These are phyloP conservation scores for Prunella strophiata DNA, from an alignment of 2,797 vertebrate species.

Conservation along the genomic window DNA sequence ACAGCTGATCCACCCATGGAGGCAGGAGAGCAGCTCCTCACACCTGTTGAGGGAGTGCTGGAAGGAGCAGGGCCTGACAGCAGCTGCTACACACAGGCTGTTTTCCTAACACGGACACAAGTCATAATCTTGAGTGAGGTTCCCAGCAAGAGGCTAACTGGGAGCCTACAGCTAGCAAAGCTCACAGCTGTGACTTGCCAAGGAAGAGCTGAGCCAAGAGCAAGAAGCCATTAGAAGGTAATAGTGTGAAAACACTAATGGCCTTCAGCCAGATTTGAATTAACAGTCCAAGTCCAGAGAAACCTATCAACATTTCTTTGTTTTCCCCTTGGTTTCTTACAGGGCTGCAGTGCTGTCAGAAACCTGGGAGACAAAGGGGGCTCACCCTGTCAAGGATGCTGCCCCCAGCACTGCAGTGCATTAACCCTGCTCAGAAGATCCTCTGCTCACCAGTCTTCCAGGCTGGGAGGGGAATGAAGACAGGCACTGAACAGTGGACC, in stretches of 20 bases:
- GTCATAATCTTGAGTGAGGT: slow-evolving; percentile 41
- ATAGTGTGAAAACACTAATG: slow-evolving; percentile 59
- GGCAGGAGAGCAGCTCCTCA: not conserved
- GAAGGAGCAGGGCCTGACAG: slow-evolving; percentile 1
- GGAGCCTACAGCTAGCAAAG: slow-evolving; percentile 1
- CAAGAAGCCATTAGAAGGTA: slow-evolving; percentile 58
- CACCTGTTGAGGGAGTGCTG: slow-evolving; percentile 37
- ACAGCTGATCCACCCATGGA: slow-evolving; percentile 36
- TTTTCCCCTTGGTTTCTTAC: not conserved
- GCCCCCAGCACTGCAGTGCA: not conserved
- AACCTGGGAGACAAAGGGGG: not conserved
- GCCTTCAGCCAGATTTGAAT: slow-evolving; percentile 55
- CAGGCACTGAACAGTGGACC: not conserved
- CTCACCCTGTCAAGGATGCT: not conserved
- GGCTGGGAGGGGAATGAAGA: not conserved
- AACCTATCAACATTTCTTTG: not conserved
- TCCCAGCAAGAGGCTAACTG: slow-evolving; percentile 59
- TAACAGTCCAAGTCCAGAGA: slow-evolving; percentile 29
- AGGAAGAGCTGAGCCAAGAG: slow-evolving; percentile 49
- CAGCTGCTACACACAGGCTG: not conserved
- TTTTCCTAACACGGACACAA: slow-evolving; percentile 11
- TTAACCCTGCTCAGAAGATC: not conserved
- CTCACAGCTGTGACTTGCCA: slow-evolving; percentile 30
- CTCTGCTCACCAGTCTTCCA: not conserved
- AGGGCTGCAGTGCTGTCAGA: not conserved